phyloP scores from a whole-genome alignment of 1,140 invertebrate genomes.

The Oppia nitens region DNA sequence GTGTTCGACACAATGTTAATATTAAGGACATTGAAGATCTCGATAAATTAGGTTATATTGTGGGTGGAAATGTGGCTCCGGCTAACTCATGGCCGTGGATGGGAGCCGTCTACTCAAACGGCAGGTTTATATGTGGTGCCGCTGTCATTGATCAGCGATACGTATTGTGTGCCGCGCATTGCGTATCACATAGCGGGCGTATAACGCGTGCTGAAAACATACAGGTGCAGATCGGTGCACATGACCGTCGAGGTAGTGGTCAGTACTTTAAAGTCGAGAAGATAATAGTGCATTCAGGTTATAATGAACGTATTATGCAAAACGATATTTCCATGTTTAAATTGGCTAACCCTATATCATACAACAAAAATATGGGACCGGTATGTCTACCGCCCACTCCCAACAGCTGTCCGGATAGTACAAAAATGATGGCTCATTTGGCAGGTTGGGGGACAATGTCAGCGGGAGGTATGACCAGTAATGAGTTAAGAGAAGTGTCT shows the following conservation, averaged over 20 bases:
- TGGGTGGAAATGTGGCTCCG: conserved; percentile 2
- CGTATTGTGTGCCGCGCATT: conserved; percentile 43
- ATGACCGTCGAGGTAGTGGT: not conserved
- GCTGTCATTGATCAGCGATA: conserved; percentile 69
- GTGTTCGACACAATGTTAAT: not conserved
- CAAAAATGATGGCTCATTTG: conserved; percentile 10
- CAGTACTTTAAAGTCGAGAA: conserved; percentile 44
- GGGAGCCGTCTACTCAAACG: not conserved
- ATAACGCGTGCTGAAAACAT: not conserved
- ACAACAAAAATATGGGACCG: conserved; percentile 57
- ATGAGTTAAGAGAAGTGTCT: conserved; percentile 16
- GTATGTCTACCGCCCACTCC: conserved; percentile 52
- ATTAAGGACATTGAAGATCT: too few species aligned
- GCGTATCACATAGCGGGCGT: conserved; percentile 17
- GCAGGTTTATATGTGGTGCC: conserved; percentile 46
- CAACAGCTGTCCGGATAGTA: conserved; percentile 33
- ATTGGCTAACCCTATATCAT: conserved; percentile 28
- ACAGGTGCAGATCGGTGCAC: not conserved
- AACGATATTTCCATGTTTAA: conserved; percentile 15
- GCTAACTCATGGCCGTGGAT: not conserved
- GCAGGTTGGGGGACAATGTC: conserved; percentile 12
- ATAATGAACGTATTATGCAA: not conserved
- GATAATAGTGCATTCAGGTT: conserved; percentile 32
- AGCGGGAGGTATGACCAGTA: conserved; percentile 15
- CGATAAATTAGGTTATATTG: not conserved